Evolutionary conservation across 1,140 invertebrate species (phyloP).

Genomic region (Leptinotarsa texana): DNA sequence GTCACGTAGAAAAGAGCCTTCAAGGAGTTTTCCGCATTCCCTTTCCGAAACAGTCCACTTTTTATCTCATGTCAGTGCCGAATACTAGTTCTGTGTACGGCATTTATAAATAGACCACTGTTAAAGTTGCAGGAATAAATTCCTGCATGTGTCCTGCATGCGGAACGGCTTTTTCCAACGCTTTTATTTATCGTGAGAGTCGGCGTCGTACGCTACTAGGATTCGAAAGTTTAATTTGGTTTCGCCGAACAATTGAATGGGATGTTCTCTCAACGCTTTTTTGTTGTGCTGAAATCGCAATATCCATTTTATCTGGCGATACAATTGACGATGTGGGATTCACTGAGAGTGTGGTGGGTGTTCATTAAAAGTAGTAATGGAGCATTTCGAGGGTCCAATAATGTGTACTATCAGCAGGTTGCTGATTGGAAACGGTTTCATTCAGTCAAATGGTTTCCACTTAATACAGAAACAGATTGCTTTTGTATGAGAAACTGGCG

Average conservation of each 20-base stretch:
- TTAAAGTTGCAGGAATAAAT: slow-evolving; percentile 19
- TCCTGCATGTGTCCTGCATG: slow-evolving; percentile 21
- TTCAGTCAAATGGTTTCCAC: too few species aligned
- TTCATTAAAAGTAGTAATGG: not conserved
- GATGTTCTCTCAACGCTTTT: slow-evolving; percentile 1
- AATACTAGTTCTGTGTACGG: slow-evolving; percentile 2
- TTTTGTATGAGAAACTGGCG: too few species aligned
- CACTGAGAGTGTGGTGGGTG: not conserved
- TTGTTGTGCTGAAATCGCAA: slow-evolving; percentile 13
- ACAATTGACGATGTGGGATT: slow-evolving; percentile 6
- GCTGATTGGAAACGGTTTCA: too few species aligned
- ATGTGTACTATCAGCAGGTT: not conserved
- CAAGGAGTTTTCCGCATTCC: not conserved
- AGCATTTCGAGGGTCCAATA: not conserved
- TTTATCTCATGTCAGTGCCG: not conserved
- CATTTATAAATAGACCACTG: slow-evolving; percentile 12
- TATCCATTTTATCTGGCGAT: slow-evolving; percentile 15
- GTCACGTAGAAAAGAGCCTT: too few species aligned
- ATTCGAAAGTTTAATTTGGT: slow-evolving; percentile 23
- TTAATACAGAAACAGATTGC: too few species aligned
- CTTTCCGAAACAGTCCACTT: not conserved
- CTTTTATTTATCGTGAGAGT: slow-evolving; percentile 13
- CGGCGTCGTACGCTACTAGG: not conserved
- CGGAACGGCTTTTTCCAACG: slow-evolving; percentile 9
- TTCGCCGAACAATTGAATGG: slow-evolving; percentile 9